Base-by-base conservation (phyloP, 2,888 invertebrate species). In the Lysandra bellargus region DNA sequence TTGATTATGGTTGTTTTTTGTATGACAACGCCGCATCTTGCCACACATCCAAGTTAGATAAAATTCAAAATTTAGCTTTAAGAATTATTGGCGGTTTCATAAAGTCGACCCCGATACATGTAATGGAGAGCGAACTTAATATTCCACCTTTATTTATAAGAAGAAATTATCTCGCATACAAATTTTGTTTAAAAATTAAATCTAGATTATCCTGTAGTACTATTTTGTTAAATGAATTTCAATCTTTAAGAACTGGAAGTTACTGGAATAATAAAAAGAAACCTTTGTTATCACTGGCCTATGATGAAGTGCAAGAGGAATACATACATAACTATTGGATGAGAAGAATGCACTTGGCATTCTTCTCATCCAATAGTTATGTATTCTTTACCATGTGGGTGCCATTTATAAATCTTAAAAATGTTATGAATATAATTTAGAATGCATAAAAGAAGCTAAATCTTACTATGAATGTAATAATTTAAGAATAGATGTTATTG, bases 1-100 rank as follows among this genome's bases (percentile, higher is more conserved):
- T 80, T 9, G 81, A 82, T 78, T 81, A 80, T 76, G 80, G 57
- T 9, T 53, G 77, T 17, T 82, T 80, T 79, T 61, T 82, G 23
- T 80, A 78, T 72, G 79, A 80, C 30, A 78, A 74, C 57, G 72
- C 80, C 77, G 49, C 49, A 49, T 49, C 49, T 49, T 49, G 78
- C 79, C 78, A 80, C 40, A 23, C 80, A 33, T 49, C 69, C 17
- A 81, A 81, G 79, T n/a, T 80, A 37, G 76, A 81, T 57, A 80
- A 69, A 72, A 75, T 79, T 44, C 80, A 81, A 44, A 79, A 81
- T 73, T 64, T 77, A 17, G 78, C 80, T 14, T 14, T 80, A n/a
- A 69, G 80, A 53, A 57, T 80, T 4, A 75, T 79, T 37, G 79
- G 80, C 7, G 81, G 80, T 1, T 81, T 73, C 53, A 78, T 81